A percentile compares a stretch with the other conserved stretches of the same genome.
Conservation (phyloP, 2,797 vertebrate genomes). For the Kryptopterus vitreolus region DNA sequence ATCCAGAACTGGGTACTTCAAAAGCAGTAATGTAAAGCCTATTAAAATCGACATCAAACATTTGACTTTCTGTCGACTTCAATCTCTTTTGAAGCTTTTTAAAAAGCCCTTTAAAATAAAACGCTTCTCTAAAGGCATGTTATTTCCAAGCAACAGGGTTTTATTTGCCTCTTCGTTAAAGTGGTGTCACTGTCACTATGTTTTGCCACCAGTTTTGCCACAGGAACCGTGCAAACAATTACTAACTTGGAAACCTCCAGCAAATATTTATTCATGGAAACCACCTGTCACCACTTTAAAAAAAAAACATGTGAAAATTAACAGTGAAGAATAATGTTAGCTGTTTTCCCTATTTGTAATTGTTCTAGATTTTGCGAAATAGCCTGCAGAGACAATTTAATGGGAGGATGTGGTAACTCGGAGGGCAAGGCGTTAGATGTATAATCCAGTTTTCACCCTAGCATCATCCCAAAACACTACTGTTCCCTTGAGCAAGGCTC, state of each 20-base stretch:
- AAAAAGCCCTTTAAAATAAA: too few species aligned
- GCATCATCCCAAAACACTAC: too few species aligned
- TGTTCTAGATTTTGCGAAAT: background rate
- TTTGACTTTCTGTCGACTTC: background rate
- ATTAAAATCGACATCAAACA: background rate
- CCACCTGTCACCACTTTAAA: background rate
- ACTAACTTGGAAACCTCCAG: background rate
- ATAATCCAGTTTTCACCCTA: too few species aligned
- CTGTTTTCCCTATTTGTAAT: background rate
- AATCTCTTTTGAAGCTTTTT: background rate
- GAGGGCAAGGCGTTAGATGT: too few species aligned
- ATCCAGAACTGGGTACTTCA: background rate
- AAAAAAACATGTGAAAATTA: background rate
- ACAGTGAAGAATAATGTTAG: background rate
- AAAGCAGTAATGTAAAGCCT: background rate
- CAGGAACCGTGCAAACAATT: background rate
- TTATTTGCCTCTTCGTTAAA: background rate
- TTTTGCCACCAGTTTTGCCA: background rate
- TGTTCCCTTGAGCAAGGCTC: too few species aligned
- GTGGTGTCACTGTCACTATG: background rate
- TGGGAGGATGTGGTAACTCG: background rate
- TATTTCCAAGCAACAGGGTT: background rate
- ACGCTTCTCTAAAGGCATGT: background rate
- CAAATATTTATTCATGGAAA: conserved; percentile 7
- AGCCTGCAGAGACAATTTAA: background rate